These are phyloP conservation scores for Asobara japonica DNA, from an alignment of 1,140 invertebrate genomes.

Conservation along the genomic window DNA sequence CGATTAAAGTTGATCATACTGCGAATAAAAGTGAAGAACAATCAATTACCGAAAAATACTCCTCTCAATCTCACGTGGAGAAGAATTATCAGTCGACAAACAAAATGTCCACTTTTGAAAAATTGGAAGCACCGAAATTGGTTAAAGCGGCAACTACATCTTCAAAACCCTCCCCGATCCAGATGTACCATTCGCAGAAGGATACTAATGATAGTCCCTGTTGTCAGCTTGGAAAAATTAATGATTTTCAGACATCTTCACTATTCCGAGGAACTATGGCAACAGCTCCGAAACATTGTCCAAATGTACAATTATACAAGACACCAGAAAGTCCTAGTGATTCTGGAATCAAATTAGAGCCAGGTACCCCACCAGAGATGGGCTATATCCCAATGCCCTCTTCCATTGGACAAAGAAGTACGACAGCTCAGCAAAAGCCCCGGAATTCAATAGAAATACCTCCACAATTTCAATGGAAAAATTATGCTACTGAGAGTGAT, in stretches of 20 bases:
- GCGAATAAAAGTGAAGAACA: constrained; percentile 59
- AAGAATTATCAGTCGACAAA: constrained; percentile 51
- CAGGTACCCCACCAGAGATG: constrained; percentile 74
- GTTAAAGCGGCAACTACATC: constrained; percentile 60
- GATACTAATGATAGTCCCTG: background rate
- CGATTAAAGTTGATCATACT: constrained; percentile 64
- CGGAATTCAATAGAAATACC: background rate
- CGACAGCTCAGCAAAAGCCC: background rate
- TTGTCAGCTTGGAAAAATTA: background rate
- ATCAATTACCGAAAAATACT: constrained; percentile 55
- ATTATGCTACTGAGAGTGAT: constrained; percentile 72
- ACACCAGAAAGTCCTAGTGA: constrained; percentile 28
- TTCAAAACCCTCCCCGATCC: constrained; percentile 34
- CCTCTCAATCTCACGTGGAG: constrained; percentile 52
- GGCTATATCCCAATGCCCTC: constrained; percentile 66
- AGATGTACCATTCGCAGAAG: constrained; percentile 31
- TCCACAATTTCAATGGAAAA: constrained; percentile 70
- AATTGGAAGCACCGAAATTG: constrained; percentile 67
- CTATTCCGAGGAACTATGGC: constrained; percentile 35
- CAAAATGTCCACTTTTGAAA: constrained; percentile 57
- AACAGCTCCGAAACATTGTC: constrained; percentile 44
- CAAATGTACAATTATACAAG: constrained; percentile 45
- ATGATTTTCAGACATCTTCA: constrained; percentile 21
- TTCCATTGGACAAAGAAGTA: constrained; percentile 63
- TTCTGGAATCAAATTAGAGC: constrained; percentile 60